Conservation (phyloP, 23 tunicate species). For the Halocynthia roretzi region DNA sequence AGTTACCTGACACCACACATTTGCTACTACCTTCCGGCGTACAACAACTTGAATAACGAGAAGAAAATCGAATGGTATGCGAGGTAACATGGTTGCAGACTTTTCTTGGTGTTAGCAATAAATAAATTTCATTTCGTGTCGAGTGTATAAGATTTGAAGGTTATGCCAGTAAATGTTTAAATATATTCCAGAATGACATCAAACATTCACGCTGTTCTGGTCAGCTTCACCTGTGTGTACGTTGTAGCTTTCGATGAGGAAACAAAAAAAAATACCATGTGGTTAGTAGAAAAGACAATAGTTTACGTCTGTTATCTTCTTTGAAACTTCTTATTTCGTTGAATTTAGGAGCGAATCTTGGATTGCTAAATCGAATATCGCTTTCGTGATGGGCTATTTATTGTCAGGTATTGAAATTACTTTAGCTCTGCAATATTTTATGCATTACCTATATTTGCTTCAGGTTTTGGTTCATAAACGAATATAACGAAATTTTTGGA, state of each 20-base stretch:
- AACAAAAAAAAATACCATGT: constrained; percentile 19
- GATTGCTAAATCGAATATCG: constrained; percentile 30
- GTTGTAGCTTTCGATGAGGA: constrained; percentile 36
- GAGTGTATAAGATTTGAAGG: not conserved
- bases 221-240: constrained; percentile 25
- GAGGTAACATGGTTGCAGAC: not conserved
- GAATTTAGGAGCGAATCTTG: constrained; percentile 43
- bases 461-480: not conserved
- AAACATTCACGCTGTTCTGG: constrained; percentile 39
- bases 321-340: not conserved
- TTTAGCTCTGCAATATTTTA: not conserved
- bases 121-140: not conserved
- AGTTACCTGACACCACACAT: constrained; percentile 24
- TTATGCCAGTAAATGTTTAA: not conserved
- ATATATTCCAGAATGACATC: constrained; percentile 30
- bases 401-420: constrained; percentile 25
- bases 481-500: not conserved
- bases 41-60: not conserved
- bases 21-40: constrained; percentile 9
- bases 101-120: not conserved
- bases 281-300: constrained; percentile 14
- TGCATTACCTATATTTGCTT: not conserved
- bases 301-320: not conserved
- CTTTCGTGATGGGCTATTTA: constrained; percentile 54
- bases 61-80: constrained; percentile 1